Conservation (phyloP, 1,140 invertebrate species). For the Drosophila murphyi region DNA sequence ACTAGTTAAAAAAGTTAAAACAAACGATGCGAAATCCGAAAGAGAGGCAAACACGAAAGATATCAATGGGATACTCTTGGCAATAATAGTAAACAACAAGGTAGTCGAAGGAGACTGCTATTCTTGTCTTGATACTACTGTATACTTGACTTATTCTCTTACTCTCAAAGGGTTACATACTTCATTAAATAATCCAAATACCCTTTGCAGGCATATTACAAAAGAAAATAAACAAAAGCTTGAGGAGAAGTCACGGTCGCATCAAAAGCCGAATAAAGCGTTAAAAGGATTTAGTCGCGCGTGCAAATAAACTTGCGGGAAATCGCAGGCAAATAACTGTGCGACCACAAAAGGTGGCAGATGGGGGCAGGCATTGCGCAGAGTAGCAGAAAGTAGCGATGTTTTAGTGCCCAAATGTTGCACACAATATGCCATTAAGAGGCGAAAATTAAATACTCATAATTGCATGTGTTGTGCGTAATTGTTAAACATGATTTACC, state of each 20-base stretch:
- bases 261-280: slow-evolving; percentile 77
- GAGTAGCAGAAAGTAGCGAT: background rate
- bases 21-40: too few species aligned
- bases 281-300: slow-evolving; percentile 73
- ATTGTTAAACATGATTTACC: slow-evolving; percentile 75
- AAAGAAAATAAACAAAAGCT: slow-evolving; percentile 52
- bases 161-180: background rate
- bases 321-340: background rate
- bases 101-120: too few species aligned
- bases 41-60: too few species aligned
- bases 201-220: slow-evolving; percentile 1
- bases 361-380: too few species aligned
- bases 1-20: background rate
- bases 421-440: background rate
- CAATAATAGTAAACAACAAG: too few species aligned
- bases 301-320: slow-evolving; percentile 14
- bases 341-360: background rate
- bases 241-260: slow-evolving; percentile 27
- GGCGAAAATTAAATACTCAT: slow-evolving; percentile 62
- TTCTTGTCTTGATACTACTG: too few species aligned
- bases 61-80: too few species aligned
- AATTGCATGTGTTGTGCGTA: slow-evolving; percentile 55
- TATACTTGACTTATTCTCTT: background rate
- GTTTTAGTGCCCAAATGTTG: slow-evolving; percentile 1
- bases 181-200: background rate